Evolutionary conservation across 1,140 invertebrate species (phyloP).

Genomic region (Gonatopus flavifemur): DNA sequence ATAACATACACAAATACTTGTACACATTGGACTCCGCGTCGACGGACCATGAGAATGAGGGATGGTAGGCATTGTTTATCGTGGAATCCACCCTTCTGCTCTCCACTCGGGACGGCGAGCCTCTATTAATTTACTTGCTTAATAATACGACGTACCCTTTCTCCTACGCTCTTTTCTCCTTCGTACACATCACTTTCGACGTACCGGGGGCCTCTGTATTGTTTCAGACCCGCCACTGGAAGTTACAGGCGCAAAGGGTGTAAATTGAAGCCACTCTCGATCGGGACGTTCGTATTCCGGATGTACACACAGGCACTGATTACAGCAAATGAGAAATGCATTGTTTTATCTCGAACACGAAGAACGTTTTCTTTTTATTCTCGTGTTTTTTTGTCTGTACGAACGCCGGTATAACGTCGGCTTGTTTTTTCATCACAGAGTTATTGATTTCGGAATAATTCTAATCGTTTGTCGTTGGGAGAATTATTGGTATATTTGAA

Average conservation of each 20-base stretch:
- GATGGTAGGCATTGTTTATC: slow-evolving; percentile 48
- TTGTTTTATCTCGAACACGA: too few relatives aligned
- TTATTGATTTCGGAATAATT: too few relatives aligned
- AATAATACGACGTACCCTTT: slow-evolving; percentile 45
- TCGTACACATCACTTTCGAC: slow-evolving; percentile 22
- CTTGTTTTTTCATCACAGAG: too few relatives aligned
- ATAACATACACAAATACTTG: slow-evolving; percentile 15
- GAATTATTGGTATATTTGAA: too few relatives aligned
- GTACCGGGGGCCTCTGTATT: slow-evolving; percentile 22
- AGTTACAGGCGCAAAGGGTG: slow-evolving; percentile 1
- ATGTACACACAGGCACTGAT: slow-evolving; percentile 18
- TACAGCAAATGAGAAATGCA: slow-evolving; percentile 30
- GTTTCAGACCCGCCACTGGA: slow-evolving; percentile 6
- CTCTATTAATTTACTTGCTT: slow-evolving; percentile 56
- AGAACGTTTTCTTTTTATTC: too few relatives aligned
- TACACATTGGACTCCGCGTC: too few relatives aligned
- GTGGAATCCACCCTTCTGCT: slow-evolving; percentile 36
- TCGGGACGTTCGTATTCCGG: slow-evolving; percentile 9
- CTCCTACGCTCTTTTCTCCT: slow-evolving; percentile 12
- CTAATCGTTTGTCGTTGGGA: too few relatives aligned
- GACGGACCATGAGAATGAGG: too few relatives aligned
- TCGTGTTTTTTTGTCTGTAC: too few relatives aligned
- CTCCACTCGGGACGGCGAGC: slow-evolving; percentile 30
- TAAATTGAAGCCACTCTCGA: slow-evolving; percentile 19
- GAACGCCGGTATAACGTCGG: too few relatives aligned